These are phyloP conservation scores for Chloroceryle aenea DNA, from an alignment of 2,113 vertebrate genomes.

Conservation along the genomic window DNA sequence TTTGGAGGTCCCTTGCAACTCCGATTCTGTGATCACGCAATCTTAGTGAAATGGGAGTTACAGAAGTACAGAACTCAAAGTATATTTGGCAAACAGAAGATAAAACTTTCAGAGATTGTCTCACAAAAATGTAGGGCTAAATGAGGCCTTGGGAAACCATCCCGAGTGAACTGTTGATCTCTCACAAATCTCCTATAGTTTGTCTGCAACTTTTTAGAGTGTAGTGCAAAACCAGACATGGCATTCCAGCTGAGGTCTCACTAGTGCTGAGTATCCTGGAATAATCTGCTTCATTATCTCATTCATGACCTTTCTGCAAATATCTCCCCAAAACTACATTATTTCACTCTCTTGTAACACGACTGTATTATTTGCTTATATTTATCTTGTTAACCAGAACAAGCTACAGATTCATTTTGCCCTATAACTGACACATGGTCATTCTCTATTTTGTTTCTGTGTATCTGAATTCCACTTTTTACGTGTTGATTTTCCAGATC, in stretches of 20 bases:
- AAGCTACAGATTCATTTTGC: not conserved
- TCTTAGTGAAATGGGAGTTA: not conserved
- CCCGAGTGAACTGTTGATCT: not conserved
- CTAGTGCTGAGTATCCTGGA: not conserved
- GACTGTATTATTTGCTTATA: not conserved
- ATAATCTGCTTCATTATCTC: not conserved
- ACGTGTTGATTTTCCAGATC: not conserved
- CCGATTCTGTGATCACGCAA: not conserved
- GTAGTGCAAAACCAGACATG: not conserved
- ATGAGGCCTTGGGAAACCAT: not conserved
- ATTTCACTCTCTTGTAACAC: not conserved
- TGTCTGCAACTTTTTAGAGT: not conserved
- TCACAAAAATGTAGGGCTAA: not conserved
- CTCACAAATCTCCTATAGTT: not conserved
- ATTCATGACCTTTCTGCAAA: not conserved
- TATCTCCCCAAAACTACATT: not conserved
- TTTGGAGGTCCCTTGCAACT: too few species aligned
- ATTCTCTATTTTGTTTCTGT: not conserved
- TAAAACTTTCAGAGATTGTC: not conserved
- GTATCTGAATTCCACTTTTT: not conserved
- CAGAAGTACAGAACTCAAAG: not conserved
- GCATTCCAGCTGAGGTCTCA: not conserved
- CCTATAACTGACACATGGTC: not conserved
- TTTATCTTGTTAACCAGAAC: not conserved
- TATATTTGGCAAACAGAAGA: not conserved